Evolutionary conservation across 2,113 vertebrate genomes (phyloP).

Genomic region (Sturnira hondurensis): DNA sequence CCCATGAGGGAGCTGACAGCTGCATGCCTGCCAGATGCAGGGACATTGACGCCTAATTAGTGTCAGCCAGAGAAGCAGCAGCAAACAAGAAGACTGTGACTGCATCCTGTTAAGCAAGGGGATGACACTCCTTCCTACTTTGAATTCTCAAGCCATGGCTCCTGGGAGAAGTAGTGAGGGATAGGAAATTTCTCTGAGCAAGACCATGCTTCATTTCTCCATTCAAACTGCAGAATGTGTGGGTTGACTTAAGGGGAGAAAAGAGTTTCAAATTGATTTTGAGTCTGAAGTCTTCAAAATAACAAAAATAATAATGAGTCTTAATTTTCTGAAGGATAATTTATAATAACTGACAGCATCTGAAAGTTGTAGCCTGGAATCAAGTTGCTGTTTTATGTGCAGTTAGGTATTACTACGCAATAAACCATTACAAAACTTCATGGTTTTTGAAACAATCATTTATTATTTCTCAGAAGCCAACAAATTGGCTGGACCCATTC

Average conservation of each 20-base stretch:
- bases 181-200: background rate
- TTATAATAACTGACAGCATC: slow-evolving; percentile 21
- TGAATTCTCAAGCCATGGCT: background rate
- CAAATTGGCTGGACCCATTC: background rate
- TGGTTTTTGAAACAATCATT: background rate
- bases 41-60: background rate
- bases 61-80: background rate
- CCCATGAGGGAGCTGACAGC: background rate
- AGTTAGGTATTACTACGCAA: background rate
- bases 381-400: background rate
- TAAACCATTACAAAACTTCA: background rate
- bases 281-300: background rate
- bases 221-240: background rate
- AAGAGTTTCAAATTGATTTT: slow-evolving; percentile 25
- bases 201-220: background rate
- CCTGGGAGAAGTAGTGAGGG: background rate
- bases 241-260: background rate
- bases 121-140: background rate
- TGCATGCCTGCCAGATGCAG: background rate
- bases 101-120: background rate
- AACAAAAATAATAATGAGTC: background rate
- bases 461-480: background rate
- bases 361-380: background rate
- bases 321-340: background rate
- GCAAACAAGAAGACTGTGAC: background rate